A percentile compares a stretch with the other conserved stretches of the same genome.
Conservation (phyloP, 2,797 vertebrate species). For the Coccyzus lansbergi region DNA sequence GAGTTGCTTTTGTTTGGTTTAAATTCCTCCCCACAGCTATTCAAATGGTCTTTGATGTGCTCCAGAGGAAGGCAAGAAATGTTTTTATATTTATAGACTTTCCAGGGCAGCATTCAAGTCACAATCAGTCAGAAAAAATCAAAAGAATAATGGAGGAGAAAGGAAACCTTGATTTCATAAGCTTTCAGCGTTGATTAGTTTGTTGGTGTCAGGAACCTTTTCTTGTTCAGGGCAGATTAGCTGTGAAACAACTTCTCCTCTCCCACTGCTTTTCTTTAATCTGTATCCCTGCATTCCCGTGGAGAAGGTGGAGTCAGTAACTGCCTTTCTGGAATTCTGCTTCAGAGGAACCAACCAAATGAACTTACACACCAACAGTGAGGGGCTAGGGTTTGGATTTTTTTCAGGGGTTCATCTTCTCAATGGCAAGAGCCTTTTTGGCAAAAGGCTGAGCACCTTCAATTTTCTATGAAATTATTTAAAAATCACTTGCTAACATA, state of each 20-base stretch:
- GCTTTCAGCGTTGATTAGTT: conserved; percentile 63
- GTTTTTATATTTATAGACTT: conserved; percentile 48
- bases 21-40: not conserved
- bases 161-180: conserved; percentile 56
- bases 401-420: not conserved
- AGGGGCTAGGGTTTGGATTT: not conserved
- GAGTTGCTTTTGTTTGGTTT: not conserved
- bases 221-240: conserved; percentile 5
- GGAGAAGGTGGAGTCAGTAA: not conserved
- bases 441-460: not conserved
- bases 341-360: not conserved
- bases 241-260: conserved; percentile 15
- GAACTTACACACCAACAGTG: not conserved
- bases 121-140: conserved; percentile 27
- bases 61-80: not conserved
- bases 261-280: not conserved
- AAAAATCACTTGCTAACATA: not conserved
- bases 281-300: not conserved
- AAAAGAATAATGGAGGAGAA: conserved; percentile 52
- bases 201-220: conserved; percentile 53
- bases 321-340: not conserved
- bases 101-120: not conserved
- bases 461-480: not conserved
- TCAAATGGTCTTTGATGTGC: not conserved
- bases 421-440: not conserved